A percentile compares a stretch with the other conserved stretches of the same genome.
Evolutionary conservation across 2,797 vertebrate genomes (phyloP).

Genomic region (Microctenopoma stevenorrisi): DNA sequence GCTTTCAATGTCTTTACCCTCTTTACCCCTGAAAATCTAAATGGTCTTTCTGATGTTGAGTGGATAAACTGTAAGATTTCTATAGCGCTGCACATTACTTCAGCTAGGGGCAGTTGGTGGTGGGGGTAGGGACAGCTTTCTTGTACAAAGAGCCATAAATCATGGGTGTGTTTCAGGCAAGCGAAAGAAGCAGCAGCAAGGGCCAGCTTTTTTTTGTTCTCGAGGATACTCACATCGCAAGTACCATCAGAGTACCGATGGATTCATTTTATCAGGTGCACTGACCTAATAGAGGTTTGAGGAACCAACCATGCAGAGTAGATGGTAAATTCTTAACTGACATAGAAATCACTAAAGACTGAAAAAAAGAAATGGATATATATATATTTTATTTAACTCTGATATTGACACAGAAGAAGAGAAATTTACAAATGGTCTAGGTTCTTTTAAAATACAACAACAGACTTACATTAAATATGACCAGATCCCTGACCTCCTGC

Average conservation of each 20-base stretch:
- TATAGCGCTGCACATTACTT: no score
- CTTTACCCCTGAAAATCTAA: constrained; percentile 60
- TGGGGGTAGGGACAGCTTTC: constrained; percentile 36
- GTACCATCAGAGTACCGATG: constrained; percentile 38
- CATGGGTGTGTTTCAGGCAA: constrained; percentile 61
- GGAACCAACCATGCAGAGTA: not conserved
- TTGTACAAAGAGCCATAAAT: constrained; percentile 74
- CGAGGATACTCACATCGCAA: constrained; percentile 34
- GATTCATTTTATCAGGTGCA: constrained; percentile 34
- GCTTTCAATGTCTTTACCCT: constrained; percentile 43
- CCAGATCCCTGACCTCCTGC: not conserved
- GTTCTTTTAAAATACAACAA: not conserved
- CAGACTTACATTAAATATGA: not conserved
- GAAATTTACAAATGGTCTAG: not conserved
- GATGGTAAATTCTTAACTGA: not conserved
- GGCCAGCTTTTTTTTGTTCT: constrained; percentile 63
- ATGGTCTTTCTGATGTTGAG: constrained; percentile 55
- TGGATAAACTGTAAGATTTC: constrained; percentile 38
- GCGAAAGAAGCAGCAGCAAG: constrained; percentile 58
- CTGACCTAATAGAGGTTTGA: constrained; percentile 16
- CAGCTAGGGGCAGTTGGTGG: constrained; percentile 38
- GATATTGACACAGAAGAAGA: not conserved
- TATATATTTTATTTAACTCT: constrained; percentile 3
- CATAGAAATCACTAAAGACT: constrained; percentile 2
- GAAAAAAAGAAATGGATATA: not conserved